These are phyloP conservation scores for Caenorhabditis parvicauda DNA, from an alignment of 2,888 invertebrate species.

Conservation along the genomic window DNA sequence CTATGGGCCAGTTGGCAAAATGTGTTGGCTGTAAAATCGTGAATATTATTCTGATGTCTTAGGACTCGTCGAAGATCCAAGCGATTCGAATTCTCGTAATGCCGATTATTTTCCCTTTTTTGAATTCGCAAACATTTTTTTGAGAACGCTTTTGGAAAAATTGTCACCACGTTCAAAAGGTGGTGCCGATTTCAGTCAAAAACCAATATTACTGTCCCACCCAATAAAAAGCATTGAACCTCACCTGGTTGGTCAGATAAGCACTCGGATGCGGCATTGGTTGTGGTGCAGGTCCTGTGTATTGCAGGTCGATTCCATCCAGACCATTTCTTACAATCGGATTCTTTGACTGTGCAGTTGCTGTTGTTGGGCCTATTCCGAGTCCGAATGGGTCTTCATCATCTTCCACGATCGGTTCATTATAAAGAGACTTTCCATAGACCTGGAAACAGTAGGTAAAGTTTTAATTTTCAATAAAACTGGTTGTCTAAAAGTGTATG, in stretches of 20 bases:
- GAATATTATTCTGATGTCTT: not conserved
- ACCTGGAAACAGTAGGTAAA: constrained; percentile 19
- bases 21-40: not conserved
- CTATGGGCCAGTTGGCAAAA: constrained; percentile 19
- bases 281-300: constrained; percentile 4
- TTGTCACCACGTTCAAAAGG: too few species aligned
- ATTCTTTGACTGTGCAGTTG: not conserved
- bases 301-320: constrained; percentile 19
- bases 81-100: too few species aligned
- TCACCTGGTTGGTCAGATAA: not conserved
- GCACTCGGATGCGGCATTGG: constrained; percentile 4
- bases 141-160: too few species aligned
- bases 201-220: too few species aligned
- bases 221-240: too few species aligned
- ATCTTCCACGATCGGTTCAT: constrained; percentile 56
- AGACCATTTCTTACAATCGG: constrained; percentile 12
- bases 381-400: constrained; percentile 44
- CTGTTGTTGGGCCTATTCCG: constrained; percentile 7
- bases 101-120: too few species aligned
- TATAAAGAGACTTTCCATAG: constrained; percentile 30
- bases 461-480: too few species aligned
- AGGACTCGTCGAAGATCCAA: too few species aligned
- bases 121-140: too few species aligned
- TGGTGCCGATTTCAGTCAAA: too few species aligned
- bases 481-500: not conserved